A percentile compares a stretch with the other conserved stretches of the same genome.
Conservation (phyloP, 2,797 vertebrate genomes). For the Mastacembelus armatus region DNA sequence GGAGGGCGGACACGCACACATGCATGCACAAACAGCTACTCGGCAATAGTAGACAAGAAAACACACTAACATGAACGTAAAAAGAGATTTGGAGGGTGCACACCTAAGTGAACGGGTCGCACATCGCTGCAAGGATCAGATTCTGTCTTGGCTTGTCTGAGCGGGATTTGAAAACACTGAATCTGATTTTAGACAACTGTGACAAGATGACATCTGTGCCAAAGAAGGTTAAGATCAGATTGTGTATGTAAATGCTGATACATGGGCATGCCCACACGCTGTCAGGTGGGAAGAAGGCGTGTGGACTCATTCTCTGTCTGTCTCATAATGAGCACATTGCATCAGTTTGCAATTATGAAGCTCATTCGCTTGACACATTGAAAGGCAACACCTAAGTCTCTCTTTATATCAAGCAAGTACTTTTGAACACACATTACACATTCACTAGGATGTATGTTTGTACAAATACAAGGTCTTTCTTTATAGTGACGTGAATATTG, state of each 20-base stretch:
- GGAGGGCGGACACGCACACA: constrained; percentile 57
- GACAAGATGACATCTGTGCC: constrained; percentile 51
- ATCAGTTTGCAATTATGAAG: constrained; percentile 51
- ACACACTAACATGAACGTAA: constrained; percentile 24
- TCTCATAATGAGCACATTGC: constrained; percentile 62
- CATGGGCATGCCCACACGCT: constrained; percentile 63
- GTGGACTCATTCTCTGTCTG: constrained; percentile 69
- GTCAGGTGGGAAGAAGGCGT: constrained; percentile 75
- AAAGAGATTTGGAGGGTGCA: background rate
- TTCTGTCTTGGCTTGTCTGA: constrained; percentile 2
- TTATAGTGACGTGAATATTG: constrained; percentile 18
- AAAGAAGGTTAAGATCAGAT: constrained; percentile 55
- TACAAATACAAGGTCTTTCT: constrained; percentile 10
- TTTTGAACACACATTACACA: constrained; percentile 2
- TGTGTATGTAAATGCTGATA: constrained; percentile 54
- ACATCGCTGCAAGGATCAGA: background rate
- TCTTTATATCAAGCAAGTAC: constrained; percentile 13
- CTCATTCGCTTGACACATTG: constrained; percentile 42
- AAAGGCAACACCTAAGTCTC: background rate
- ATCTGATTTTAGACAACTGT: constrained; percentile 24
- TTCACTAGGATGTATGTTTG: background rate
- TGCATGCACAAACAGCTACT: constrained; percentile 33
- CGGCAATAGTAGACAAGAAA: constrained; percentile 39
- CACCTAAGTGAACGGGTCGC: background rate
- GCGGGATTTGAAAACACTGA: constrained; percentile 15